Evolutionary conservation across 1,140 invertebrate genomes (phyloP).

Genomic region (Euglossa dilemma): DNA sequence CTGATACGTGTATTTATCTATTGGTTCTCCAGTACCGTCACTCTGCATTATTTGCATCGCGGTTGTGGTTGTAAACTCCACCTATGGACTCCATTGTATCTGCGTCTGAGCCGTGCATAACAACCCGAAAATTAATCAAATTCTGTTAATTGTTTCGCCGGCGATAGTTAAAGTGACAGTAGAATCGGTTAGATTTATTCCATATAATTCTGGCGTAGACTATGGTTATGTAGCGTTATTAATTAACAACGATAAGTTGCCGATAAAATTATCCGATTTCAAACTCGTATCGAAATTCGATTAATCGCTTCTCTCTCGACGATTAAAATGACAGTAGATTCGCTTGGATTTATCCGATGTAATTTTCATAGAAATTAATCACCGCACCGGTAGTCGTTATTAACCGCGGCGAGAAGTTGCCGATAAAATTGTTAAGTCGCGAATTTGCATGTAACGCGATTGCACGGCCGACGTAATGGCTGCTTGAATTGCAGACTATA

Average conservation of each 20-base stretch:
- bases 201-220: rapidly evolving
- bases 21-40: not conserved
- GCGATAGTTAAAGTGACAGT: too few relatives aligned
- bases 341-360: not conserved
- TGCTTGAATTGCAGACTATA: not conserved
- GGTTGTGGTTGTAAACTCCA: not conserved
- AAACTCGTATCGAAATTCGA: not conserved
- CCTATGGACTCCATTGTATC: not conserved
- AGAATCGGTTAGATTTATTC: not conserved
- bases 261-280: not conserved
- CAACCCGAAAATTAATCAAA: too few relatives aligned
- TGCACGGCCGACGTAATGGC: too few relatives aligned
- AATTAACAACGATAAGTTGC: not conserved
- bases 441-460: not conserved
- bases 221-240: too few relatives aligned
- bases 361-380: too few relatives aligned
- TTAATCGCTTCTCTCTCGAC: not conserved
- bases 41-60: not conserved
- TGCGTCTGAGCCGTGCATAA: not conserved
- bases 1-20: not conserved
- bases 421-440: not conserved
- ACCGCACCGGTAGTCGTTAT: too few relatives aligned
- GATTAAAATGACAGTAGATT: too few relatives aligned
- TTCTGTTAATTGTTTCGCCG: not conserved
- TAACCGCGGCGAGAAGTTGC: not conserved